Conservation (phyloP, 2,888 invertebrate species). For the Xestia rhomboidea region DNA sequence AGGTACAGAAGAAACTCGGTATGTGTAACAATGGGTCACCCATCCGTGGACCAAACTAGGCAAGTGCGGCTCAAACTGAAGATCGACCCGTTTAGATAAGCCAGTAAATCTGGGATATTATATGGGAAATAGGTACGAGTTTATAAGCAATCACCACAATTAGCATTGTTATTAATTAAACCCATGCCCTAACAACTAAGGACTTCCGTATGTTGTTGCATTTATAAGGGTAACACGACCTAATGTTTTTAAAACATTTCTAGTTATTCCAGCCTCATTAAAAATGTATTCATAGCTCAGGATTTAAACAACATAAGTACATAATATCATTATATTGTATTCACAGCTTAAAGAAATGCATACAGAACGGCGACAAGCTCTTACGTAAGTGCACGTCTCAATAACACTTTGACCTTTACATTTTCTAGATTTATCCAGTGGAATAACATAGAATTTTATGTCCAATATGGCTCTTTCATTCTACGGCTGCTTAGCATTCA, state of each 20-base stretch:
- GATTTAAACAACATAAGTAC: neutral
- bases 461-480: slow-evolving; percentile 4
- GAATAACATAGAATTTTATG: slow-evolving; percentile 5
- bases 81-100: too few relatives aligned
- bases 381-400: neutral
- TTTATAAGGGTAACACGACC: neutral
- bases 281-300: neutral
- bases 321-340: neutral
- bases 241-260: slow-evolving; percentile 11
- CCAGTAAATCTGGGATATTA: neutral
- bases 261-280: neutral
- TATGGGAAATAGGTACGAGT: too few relatives aligned
- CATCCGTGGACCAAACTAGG: neutral
- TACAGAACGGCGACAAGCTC: neutral
- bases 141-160: neutral
- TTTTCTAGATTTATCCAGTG: slow-evolving; percentile 14
- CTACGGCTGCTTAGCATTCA: slow-evolving; percentile 45
- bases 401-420: slow-evolving; percentile 44
- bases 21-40: neutral
- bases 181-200: neutral
- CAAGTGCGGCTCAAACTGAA: neutral
- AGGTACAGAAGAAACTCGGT: neutral
- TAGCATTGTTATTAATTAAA: neutral
- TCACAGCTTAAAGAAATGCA: slow-evolving; percentile 1
- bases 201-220: neutral